Base-by-base conservation (phyloP, 2,888 invertebrate genomes). In the Rhagonycha lutea region DNA sequence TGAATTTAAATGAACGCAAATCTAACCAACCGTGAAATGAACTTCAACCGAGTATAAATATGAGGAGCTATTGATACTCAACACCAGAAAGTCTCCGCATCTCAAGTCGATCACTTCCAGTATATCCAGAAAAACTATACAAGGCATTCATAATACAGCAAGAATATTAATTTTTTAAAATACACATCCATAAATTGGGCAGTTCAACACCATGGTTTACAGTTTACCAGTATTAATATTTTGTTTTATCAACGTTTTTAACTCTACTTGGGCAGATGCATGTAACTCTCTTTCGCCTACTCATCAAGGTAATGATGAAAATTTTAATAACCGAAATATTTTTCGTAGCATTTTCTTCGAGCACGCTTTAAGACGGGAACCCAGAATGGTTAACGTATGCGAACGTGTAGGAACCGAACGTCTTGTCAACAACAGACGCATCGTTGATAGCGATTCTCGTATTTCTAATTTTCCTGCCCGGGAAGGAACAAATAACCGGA, bases 71-170 rank as follows among this genome's bases (percentile, higher is more conserved):
- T 24, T 18, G 12, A 23, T 28, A n/a, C 18, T 60, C 67, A 62
- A 61, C 78, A 68, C 77, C 82, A 82, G 79, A 79, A 72, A 81
- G 79, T 79, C 72, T 70, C 77, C 79, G 77, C 68, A 69, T 67
- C 73, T 80, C 77, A 76, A 63, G 72, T 71, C 61, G 75, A 78
- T 28, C 75, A 75, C 76, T 79, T 80, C 78, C 81, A 79, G 47
- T 72, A 81, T 65, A 65, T 65, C 81, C 81, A 72, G 81, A 73
- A 75, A 75, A 79, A 82, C 83, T 78, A 83, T 82, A 83, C 83
- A 83, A 80, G 83, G 75, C 83, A 83, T 75, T 72, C 61, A 76
- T 14, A 69, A 29, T n/a, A 68, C 73, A 14, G 79, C 74, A 67
- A 74, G 12, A 74, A 65, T 18, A 28, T 75, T 80, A 80, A 65